Evolutionary conservation across 2,888 invertebrate species (phyloP), one percentile per base, ranked within the genome.

Genomic region (Campoletis raptor): DNA sequence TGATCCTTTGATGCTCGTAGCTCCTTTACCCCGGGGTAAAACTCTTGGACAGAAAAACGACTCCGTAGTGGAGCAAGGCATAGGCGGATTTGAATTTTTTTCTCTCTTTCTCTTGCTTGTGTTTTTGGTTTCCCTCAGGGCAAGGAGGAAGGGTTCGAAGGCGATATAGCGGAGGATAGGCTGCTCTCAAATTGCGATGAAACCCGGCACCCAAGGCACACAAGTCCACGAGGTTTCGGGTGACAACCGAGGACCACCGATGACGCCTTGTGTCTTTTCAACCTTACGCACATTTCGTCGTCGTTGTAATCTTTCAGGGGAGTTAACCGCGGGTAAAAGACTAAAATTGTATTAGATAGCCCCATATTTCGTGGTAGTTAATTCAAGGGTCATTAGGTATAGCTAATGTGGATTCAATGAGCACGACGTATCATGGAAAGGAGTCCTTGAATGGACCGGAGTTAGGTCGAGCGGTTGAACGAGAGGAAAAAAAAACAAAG

Each of bases 151-250:
- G 69, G 67, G 24, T 48, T 67, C 74, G 74, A 74, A 86, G 85
- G 86, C 85, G 86, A 86, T 86, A 81, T 81, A 85, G 81, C 72
- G 82, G 84, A 88, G 85, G 86, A 89, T 88, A 85, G 88, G 82
- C 85, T 48, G 91, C 91, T 94, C 94, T 94, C 94, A 92, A 94
- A 94, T 94, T 94, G 94, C 94, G 91, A 92, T 92, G 94, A 93
- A 94, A 94, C 93, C 93, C 86, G 90, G 94, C 94, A 94, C 94
- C 93, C 78, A 81, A 89, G 87, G 90, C 89, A 90, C 90, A 69
- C 80, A 85, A 88, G 79, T 86, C 80, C 90, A 90, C 88, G 88
- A 90, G 91, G 94, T 94, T 94, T 94, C 94, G 91, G 91, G 90
- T 94, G 91, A 93, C 94, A 92, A 89, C 89, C 88, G 90, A 66